Conservation (phyloP, 2,888 invertebrate genomes). For the Ophraella communa region DNA sequence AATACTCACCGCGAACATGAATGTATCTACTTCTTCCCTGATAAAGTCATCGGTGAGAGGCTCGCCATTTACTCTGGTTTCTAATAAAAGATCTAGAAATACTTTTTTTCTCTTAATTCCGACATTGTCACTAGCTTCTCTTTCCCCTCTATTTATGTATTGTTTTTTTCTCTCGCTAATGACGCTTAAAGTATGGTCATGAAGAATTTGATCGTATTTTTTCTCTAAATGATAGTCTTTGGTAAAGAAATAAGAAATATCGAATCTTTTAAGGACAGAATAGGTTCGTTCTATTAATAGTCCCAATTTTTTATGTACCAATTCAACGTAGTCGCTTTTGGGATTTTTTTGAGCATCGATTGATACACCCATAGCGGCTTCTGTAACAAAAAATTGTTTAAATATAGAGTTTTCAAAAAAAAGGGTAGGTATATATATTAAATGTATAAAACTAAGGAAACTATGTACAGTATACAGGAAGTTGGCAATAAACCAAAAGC, state of each 20-base stretch:
- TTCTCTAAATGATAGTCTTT: constrained; percentile 66
- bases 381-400: constrained; percentile 61
- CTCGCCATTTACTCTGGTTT: constrained; percentile 63
- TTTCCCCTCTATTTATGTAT: constrained; percentile 7
- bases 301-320: constrained; percentile 65
- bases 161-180: constrained; percentile 52
- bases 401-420: not conserved
- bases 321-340: constrained; percentile 74
- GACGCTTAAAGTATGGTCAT: constrained; percentile 64
- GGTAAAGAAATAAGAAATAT: constrained; percentile 62
- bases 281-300: constrained; percentile 49
- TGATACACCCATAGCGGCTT: constrained; percentile 83
- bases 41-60: constrained; percentile 67
- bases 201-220: constrained; percentile 55
- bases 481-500: no score
- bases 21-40: constrained; percentile 75
- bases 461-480: no score
- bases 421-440: no score
- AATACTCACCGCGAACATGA: constrained; percentile 71
- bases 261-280: constrained; percentile 62
- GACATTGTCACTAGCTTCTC: constrained; percentile 1
- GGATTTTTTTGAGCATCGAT: constrained; percentile 74
- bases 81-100: constrained; percentile 72
- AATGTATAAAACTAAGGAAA: no score
- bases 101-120: constrained; percentile 66